Base-by-base conservation (phyloP, 1,140 invertebrate species). In the Ceratina japonica region DNA sequence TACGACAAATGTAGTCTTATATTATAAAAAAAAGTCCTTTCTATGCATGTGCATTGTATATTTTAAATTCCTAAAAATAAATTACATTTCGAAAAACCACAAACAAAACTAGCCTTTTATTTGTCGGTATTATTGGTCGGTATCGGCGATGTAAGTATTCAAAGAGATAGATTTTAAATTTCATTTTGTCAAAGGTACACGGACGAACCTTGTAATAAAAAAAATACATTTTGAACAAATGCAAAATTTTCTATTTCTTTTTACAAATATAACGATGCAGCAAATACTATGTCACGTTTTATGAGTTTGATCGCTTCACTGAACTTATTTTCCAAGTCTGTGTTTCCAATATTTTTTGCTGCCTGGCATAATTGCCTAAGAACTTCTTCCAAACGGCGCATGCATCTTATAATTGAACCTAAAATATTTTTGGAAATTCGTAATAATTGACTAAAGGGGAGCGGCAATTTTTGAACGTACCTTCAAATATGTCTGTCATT, bases 401-500 rank as follows among this genome's bases (percentile, higher is more conserved):
- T 98, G 89, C 97, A 98, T 24, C 99, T 94, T 89, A 99, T 99
- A 85, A 99, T 99, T 72, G 97, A 99, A 73, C 98, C 97, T 97
- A 88, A n/a, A 51, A 64, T 44, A 92, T 86, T 71, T 70, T 71
- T 70, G 15, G 24, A 54, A 77, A 58, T 75, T 37, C 1, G 18
- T 10, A 51, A 71, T 51, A 44, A 65, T 56, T 61, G 69, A 61
- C 44, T 74, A 75, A 79, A 31, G 31, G 18, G n/a, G 54, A 13
- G 37, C 2, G 16, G 49, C 0, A 62, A 61, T 68, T 27, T 75
- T 16, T 27, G n/a, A 74, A 49, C 8, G 20, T 75, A 96, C 97
- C 99, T 96, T 99, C 99, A 94, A 99, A 99, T 72, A 99, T 97
- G 87, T 99, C 98, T 0, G 98, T 99, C 96, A 99, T 99, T 93